Evolutionary conservation across 2,797 vertebrate species (phyloP), one percentile per base, ranked within the genome.

Genomic region (Thunnus albacares): DNA sequence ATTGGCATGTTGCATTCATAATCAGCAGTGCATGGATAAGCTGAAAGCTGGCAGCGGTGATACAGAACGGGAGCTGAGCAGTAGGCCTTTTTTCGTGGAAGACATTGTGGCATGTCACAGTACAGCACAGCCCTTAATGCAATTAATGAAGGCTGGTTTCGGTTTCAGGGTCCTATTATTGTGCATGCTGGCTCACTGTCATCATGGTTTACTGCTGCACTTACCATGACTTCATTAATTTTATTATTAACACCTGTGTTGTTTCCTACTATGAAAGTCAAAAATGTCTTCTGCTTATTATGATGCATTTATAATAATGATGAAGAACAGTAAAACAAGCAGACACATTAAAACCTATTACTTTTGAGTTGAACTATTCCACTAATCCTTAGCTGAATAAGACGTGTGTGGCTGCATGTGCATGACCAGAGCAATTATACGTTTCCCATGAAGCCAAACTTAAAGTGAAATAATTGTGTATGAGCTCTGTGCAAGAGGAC

Each of bases 221-320:
- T 15, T 17, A 47, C 45, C 45, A 47, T 17, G 45, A 13, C 15
- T 15, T 47, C 45, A 47, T 17, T 47, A 47, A 47, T 47, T 15
- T 17, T 47, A 6, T 43, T 43, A 43, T 15, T 17, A 47, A 47
- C 45, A 47, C 45, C 35, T 38, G 35, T 38, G 9, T 9, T 9
- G 35, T 47, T 18, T 47, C 15, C 45, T 47, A 4, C 45, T 47
- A 47, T 47, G 45, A 17, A 45, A 45, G 43, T 14, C 43, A 15
- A 8, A 24, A 45, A 47, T 47, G 45, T 5, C 45, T 17, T 47
- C 45, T 47, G 14, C 15, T 47, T 18, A 18, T n/a, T 38, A 11
- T 38, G 35, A 38, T 30, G 51, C 11, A 67, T 43, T 58, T 58
- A 71, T 56, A 41, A 64, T 55, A 6, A 70, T 18, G 18, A 63